Conservation (phyloP, 1,140 invertebrate genomes). For the Heliothis virescens region DNA sequence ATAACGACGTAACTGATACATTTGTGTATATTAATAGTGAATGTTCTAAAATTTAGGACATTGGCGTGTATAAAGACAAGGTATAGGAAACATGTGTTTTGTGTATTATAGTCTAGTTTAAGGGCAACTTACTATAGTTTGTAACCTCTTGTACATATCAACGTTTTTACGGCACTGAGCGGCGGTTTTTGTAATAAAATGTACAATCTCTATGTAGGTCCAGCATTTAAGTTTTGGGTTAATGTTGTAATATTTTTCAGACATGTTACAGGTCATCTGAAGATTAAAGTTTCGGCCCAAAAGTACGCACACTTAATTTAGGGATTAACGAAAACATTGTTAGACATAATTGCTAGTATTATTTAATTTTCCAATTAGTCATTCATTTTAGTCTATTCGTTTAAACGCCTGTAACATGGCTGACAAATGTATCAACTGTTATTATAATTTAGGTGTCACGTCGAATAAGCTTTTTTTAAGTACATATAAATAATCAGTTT, state of each 20-base stretch:
- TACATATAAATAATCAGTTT: slow-evolving; percentile 60
- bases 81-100: slow-evolving; percentile 55
- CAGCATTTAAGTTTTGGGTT: slow-evolving; percentile 63
- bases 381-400: neutral
- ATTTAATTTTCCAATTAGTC: neutral
- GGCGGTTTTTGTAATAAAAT: slow-evolving; percentile 70
- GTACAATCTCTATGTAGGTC: slow-evolving; percentile 69
- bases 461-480: slow-evolving; percentile 66
- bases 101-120: slow-evolving; percentile 72
- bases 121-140: slow-evolving; percentile 64
- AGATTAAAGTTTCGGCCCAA: neutral
- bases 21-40: slow-evolving; percentile 34
- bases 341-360: neutral
- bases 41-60: slow-evolving; percentile 83
- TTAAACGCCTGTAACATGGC: neutral
- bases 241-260: slow-evolving; percentile 12
- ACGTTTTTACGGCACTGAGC: slow-evolving; percentile 67
- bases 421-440: slow-evolving; percentile 8
- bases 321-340: slow-evolving; percentile 5
- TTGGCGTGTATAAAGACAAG: slow-evolving; percentile 76
- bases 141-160: slow-evolving; percentile 81
- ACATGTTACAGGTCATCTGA: slow-evolving; percentile 1
- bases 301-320: slow-evolving; percentile 22
- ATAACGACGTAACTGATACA: slow-evolving; percentile 53
- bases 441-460: slow-evolving; percentile 52